Evolutionary conservation across 1,140 invertebrate species (phyloP).

Genomic region (Drosophila mojavensis): DNA sequence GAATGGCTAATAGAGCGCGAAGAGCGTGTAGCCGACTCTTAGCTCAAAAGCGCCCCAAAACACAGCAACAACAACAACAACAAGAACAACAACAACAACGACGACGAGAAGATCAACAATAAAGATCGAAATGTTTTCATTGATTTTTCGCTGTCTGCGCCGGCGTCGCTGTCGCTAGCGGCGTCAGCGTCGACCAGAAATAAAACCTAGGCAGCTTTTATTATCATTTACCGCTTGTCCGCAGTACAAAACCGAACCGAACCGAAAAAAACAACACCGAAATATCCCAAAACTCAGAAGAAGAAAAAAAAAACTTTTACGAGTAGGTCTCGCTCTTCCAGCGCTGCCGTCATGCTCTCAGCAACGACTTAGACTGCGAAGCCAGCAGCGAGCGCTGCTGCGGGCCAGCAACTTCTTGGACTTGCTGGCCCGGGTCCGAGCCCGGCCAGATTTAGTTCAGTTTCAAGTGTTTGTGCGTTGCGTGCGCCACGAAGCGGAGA

Average conservation of each 20-base stretch:
- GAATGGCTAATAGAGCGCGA: slow-evolving; percentile 68
- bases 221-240: slow-evolving; percentile 78
- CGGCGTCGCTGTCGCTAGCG: slow-evolving; percentile 32
- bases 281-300: slow-evolving; percentile 26
- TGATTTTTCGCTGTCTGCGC: slow-evolving; percentile 59
- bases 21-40: slow-evolving; percentile 58
- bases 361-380: slow-evolving; percentile 37
- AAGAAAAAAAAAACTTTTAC: slow-evolving; percentile 31
- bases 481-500: slow-evolving; percentile 79
- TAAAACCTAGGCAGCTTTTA: slow-evolving; percentile 65
- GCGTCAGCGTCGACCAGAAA: slow-evolving; percentile 37
- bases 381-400: slow-evolving; percentile 49
- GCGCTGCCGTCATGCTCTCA: slow-evolving; percentile 74
- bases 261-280: slow-evolving; percentile 25
- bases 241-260: slow-evolving; percentile 30
- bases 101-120: slow-evolving; percentile 27
- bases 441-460: slow-evolving; percentile 82
- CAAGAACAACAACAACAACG: not conserved
- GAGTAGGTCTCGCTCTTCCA: slow-evolving; percentile 58
- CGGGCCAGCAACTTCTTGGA: slow-evolving; percentile 83
- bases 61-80: not conserved
- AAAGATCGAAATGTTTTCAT: slow-evolving; percentile 61
- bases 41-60: slow-evolving; percentile 21
- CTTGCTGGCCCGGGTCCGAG: slow-evolving; percentile 75
- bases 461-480: slow-evolving; percentile 84